A percentile compares a stretch with the other conserved stretches of the same genome.
Evolutionary conservation across 2,888 invertebrate species (phyloP).

Genomic region (Cacoxenus indagator): DNA sequence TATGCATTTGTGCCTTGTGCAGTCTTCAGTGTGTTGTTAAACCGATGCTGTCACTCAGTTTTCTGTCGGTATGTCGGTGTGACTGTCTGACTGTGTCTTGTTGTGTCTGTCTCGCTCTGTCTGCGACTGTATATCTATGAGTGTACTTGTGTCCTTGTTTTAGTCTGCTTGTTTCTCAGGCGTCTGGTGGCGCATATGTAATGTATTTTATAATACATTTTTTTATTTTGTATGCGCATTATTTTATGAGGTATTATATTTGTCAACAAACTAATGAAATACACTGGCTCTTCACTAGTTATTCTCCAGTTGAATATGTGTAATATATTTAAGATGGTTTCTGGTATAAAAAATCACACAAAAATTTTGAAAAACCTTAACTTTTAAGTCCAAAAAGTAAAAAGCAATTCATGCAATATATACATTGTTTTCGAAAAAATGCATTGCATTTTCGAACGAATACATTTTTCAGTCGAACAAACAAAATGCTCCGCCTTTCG

Average conservation of each 20-base stretch:
- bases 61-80: too few relatives aligned
- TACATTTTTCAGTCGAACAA: too few relatives aligned
- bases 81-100: neutral
- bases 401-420: too few relatives aligned
- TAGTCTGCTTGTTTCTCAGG: neutral
- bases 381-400: too few relatives aligned
- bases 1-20: neutral
- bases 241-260: conserved; percentile 8
- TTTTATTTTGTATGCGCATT: neutral
- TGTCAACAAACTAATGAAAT: conserved; percentile 14
- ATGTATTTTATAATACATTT: neutral
- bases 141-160: neutral
- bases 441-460: too few relatives aligned
- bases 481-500: too few relatives aligned
- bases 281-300: neutral
- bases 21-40: neutral
- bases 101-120: neutral
- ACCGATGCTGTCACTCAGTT: neutral
- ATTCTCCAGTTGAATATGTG: neutral
- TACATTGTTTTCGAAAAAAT: too few relatives aligned
- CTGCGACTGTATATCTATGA: neutral
- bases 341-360: too few relatives aligned
- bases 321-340: neutral
- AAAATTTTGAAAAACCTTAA: too few relatives aligned
- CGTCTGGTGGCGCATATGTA: neutral